Evolutionary conservation across 2,888 invertebrate genomes (phyloP).

Genomic region (Ectropis crepuscularia): DNA sequence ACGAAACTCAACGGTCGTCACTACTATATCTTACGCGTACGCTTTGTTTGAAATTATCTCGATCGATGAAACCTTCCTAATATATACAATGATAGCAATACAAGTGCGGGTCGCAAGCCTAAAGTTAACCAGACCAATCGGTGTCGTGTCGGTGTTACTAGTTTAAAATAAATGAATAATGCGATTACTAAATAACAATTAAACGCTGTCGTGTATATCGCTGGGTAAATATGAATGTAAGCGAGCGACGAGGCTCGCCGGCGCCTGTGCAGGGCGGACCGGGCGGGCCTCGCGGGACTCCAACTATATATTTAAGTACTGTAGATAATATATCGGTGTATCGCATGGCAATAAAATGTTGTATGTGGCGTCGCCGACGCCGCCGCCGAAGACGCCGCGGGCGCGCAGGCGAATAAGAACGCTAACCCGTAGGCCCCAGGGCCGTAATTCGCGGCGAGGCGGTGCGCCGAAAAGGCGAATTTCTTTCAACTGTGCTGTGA

Average conservation of each 20-base stretch:
- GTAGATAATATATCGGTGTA: constrained; percentile 59
- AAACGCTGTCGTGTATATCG: constrained; percentile 62
- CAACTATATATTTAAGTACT: constrained; percentile 43
- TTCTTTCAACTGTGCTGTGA: constrained; percentile 37
- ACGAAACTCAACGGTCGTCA: neutral
- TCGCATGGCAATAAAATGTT: constrained; percentile 65
- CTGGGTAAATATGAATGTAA: constrained; percentile 48
- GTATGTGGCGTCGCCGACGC: constrained; percentile 34
- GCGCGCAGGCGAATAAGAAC: neutral
- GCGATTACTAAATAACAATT: constrained; percentile 57
- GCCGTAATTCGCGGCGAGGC: constrained; percentile 5
- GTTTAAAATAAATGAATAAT: constrained; percentile 57
- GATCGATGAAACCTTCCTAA: constrained; percentile 32
- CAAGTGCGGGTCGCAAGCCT: constrained; percentile 65
- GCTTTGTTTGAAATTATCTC: constrained; percentile 27
- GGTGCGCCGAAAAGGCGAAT: constrained; percentile 19
- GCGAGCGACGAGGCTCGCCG: constrained; percentile 44
- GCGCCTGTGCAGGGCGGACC: neutral
- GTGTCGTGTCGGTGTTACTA: constrained; percentile 79
- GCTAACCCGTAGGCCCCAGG: neutral
- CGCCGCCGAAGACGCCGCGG: constrained; percentile 14
- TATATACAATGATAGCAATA: constrained; percentile 68
- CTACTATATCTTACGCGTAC: constrained; percentile 20
- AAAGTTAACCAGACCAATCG: constrained; percentile 74
- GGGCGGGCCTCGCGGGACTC: constrained; percentile 34